These are phyloP conservation scores for Aricia artaxerxes DNA, from an alignment of 2,888 invertebrate genomes.

Conservation along the genomic window DNA sequence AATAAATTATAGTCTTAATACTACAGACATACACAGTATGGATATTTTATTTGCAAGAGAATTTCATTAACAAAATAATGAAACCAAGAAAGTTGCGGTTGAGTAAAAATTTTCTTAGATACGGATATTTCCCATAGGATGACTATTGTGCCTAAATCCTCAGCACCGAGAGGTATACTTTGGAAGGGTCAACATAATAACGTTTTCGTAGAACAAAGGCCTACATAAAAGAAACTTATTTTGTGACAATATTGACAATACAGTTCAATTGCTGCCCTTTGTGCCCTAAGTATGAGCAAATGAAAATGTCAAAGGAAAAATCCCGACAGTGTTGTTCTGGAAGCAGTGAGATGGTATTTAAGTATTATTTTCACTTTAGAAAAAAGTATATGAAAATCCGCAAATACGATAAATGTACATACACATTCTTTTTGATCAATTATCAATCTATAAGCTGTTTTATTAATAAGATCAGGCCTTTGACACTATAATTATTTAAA, in stretches of 20 bases:
- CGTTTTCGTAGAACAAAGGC: background rate
- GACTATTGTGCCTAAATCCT: background rate
- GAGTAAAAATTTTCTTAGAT: background rate
- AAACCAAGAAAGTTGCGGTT: background rate
- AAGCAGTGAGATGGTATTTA: background rate
- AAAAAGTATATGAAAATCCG: background rate
- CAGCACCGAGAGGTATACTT: background rate
- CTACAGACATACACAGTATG: too few species aligned
- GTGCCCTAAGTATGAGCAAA: background rate
- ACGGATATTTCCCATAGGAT: conserved; percentile 1
- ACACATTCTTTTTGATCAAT: too few species aligned
- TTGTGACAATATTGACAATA: background rate
- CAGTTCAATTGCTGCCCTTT: background rate
- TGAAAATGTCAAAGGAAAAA: background rate
- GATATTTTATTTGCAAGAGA: too few species aligned
- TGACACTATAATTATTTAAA: too few species aligned
- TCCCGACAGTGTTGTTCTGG: background rate
- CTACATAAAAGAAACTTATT: background rate
- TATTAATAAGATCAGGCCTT: too few species aligned
- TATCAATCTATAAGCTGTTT: too few species aligned
- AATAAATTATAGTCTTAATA: too few species aligned
- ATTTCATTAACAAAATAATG: background rate
- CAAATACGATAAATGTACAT: too few species aligned
- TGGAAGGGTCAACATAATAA: background rate
- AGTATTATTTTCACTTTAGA: background rate